phyloP scores from a whole-genome alignment of 2,888 invertebrate genomes.

The Penaeus monodon region DNA sequence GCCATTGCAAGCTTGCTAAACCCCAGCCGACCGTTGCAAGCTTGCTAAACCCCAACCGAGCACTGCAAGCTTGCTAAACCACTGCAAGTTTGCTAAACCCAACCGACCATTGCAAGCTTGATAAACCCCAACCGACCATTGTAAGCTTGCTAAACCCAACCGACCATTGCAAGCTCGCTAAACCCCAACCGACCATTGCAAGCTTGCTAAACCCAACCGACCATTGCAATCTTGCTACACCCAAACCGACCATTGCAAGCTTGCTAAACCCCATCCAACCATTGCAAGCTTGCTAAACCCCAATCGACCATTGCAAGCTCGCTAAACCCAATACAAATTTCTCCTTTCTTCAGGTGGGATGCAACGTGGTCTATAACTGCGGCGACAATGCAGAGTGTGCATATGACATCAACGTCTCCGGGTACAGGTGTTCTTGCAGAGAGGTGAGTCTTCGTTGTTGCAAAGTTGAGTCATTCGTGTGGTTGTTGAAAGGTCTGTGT shows the following conservation, averaged over 20 bases:
- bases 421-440: constrained; percentile 70
- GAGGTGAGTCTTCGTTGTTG: constrained; percentile 66
- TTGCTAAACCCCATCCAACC: neutral
- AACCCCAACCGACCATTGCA: neutral
- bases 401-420: constrained; percentile 69
- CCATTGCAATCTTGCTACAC: too few relatives aligned
- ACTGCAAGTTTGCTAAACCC: too few relatives aligned
- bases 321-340: constrained; percentile 66
- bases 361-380: constrained; percentile 83
- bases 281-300: neutral
- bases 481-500: too few relatives aligned
- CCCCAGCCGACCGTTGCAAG: neutral
- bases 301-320: too few relatives aligned
- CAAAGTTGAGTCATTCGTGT: too few relatives aligned
- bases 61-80: neutral
- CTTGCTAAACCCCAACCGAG: neutral
- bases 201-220: neutral
- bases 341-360: constrained; percentile 72
- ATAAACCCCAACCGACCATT: neutral
- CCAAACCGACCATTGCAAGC: too few relatives aligned
- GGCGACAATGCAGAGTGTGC: constrained; percentile 84
- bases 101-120: too few relatives aligned
- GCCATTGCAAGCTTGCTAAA: too few relatives aligned
- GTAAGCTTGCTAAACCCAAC: neutral
- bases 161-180: too few relatives aligned